Evolutionary conservation across 2,113 vertebrate genomes (phyloP), one percentile per base, ranked within the genome.

Genomic region (Marcusenius ussheri): DNA sequence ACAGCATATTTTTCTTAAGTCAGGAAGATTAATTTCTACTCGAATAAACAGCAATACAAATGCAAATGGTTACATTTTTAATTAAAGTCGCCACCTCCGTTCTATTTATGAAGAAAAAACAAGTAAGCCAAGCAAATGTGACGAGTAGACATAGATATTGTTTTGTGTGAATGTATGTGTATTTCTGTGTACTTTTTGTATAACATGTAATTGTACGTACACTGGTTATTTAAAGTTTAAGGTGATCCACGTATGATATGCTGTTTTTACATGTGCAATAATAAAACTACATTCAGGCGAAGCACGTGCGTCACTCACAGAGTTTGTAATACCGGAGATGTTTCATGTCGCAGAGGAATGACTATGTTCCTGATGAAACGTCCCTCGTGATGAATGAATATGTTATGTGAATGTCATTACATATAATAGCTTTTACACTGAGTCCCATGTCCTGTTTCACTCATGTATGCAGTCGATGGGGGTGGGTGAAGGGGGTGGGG

Each of bases 31-130:
- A 62, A 58, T 84, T 62, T 62, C 51, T 62, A 74, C 45, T 88
- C 47, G 62, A 47, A 74, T 47, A 88, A 88, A 88, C 62, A 88
- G 62, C 66, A 86, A 86, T 83, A 87, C 45, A 90, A 83, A 39
- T 83, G 50, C 77, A 58, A 83, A 56, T 46, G 35, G 31, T 46
- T 83, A 53, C 31, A 83, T 89, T 89, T 89, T 89, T 51, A 83
- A 83, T 89, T 84, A 84, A 89, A 84, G 11, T 35, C 80, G 45
- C 77, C 27, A 70, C 31, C 27, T 51, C 51, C 6, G 7, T 45
- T 24, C 31, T 62, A 3, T 31, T 87, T 19, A 31, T 19, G 27
- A 87, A 53, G 50, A 87, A 21, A 87, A 56, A 42, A 42, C 15
- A 80, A 35, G 70, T 35, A 17, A 42, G 15, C 45, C 83, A n/a